A percentile compares a stretch with the other conserved stretches of the same genome.
phyloP scores from a whole-genome alignment of 2,888 invertebrate genomes.

The Brachyptera risi region DNA sequence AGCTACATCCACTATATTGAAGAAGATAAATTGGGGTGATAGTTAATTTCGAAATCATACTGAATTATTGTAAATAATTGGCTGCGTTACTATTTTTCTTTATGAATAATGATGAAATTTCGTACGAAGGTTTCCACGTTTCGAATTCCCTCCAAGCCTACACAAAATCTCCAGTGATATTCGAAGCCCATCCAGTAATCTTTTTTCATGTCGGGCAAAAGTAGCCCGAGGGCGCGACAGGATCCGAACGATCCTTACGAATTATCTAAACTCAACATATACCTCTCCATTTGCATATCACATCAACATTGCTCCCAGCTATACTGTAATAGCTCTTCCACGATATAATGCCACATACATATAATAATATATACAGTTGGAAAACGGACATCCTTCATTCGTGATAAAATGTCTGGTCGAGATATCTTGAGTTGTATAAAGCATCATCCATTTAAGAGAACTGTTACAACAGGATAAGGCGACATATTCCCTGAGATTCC shows the following conservation, averaged over 20 bases:
- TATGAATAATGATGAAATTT: too few relatives aligned
- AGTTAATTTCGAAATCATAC: too few relatives aligned
- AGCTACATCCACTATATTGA: too few relatives aligned
- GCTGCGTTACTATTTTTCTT: too few relatives aligned
- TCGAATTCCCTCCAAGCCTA: too few relatives aligned
- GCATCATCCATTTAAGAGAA: constrained; percentile 8
- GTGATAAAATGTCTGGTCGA: neutral
- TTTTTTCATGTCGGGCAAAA: constrained; percentile 10
- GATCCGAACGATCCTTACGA: constrained; percentile 35
- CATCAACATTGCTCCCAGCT: constrained; percentile 35
- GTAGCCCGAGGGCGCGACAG: constrained; percentile 8
- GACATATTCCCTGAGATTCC: constrained; percentile 10
- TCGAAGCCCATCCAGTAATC: neutral
- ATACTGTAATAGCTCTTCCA: constrained; percentile 23
- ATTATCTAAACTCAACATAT: constrained; percentile 38
- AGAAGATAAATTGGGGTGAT: too few relatives aligned
- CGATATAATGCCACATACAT: neutral
- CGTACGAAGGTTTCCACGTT: too few relatives aligned
- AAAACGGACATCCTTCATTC: constrained; percentile 1
- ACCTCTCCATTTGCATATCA: constrained; percentile 39
- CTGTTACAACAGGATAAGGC: neutral
- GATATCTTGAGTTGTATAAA: neutral
- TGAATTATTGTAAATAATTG: too few relatives aligned
- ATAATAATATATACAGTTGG: too few relatives aligned
- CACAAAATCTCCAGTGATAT: neutral